A percentile compares a stretch with the other conserved stretches of the same genome.
phyloP scores from a whole-genome alignment of 2,797 vertebrate genomes.

The Cossypha heuglini region DNA sequence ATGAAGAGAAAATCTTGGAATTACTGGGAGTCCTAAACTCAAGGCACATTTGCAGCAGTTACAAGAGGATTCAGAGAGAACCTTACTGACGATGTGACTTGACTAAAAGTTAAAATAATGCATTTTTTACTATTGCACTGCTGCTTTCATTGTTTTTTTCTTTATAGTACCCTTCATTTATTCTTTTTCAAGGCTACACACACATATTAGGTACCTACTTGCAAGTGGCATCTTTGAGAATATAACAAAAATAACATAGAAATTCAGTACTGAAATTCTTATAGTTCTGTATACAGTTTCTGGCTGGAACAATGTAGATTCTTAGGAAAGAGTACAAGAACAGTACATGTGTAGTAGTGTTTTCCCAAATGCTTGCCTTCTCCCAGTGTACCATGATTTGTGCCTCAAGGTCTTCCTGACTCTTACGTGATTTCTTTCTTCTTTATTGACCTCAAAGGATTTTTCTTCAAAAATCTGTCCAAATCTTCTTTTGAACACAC shows the following conservation, averaged over 20 bases:
- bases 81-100: neutral
- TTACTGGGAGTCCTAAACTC: neutral
- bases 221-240: neutral
- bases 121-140: neutral
- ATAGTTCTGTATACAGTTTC: neutral
- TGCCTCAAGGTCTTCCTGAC: neutral
- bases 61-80: neutral
- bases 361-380: neutral
- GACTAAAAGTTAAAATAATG: neutral
- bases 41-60: neutral
- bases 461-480: neutral
- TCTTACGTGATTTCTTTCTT: neutral
- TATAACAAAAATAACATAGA: neutral
- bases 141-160: neutral
- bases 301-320: neutral
- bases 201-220: neutral
- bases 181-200: neutral
- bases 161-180: neutral
- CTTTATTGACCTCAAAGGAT: neutral
- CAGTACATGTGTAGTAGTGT: accelerated
- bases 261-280: neutral
- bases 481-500: neutral
- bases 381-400: neutral
- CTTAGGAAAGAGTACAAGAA: neutral
- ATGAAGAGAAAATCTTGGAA: neutral